A percentile compares a stretch with the other conserved stretches of the same genome.
Evolutionary conservation across 2,113 vertebrate genomes (phyloP).

Genomic region (Sporophila hypoxantha): DNA sequence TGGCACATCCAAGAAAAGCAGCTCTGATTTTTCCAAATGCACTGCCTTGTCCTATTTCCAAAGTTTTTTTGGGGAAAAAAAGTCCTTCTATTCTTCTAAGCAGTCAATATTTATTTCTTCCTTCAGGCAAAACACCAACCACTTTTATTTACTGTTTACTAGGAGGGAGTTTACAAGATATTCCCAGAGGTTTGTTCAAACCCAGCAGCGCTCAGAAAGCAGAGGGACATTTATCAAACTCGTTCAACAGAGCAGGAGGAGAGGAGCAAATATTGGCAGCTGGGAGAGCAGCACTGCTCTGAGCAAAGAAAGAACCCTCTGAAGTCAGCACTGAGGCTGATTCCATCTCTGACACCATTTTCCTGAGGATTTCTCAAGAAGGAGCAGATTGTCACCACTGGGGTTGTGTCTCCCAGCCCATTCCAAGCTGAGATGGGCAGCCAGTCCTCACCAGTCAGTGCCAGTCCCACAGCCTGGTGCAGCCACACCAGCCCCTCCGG

Average conservation of each 20-base stretch:
- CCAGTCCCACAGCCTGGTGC: background rate
- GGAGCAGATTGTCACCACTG: background rate
- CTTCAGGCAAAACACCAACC: background rate
- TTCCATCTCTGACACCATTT: background rate
- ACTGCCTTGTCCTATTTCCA: background rate
- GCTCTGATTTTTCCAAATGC: background rate
- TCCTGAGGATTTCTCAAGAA: background rate
- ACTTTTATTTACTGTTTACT: background rate
- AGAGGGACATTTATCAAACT: background rate
- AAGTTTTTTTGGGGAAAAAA: background rate
- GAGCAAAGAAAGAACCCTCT: background rate
- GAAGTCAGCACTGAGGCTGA: background rate
- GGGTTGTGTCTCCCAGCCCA: background rate
- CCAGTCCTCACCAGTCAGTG: background rate
- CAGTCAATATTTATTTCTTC: background rate
- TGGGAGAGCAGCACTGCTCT: background rate
- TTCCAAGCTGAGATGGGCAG: background rate
- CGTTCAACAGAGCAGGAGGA: background rate
- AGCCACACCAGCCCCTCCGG: background rate
- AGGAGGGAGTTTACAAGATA: background rate
- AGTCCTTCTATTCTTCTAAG: background rate
- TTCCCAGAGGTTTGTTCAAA: background rate
- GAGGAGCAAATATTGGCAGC: background rate
- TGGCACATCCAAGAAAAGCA: background rate
- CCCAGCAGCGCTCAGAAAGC: background rate